Percentiles rank a stretch among this genome's conserved stretches.
Evolutionary conservation across 1,140 invertebrate genomes (phyloP).

Genomic region (Bombus superbus): DNA sequence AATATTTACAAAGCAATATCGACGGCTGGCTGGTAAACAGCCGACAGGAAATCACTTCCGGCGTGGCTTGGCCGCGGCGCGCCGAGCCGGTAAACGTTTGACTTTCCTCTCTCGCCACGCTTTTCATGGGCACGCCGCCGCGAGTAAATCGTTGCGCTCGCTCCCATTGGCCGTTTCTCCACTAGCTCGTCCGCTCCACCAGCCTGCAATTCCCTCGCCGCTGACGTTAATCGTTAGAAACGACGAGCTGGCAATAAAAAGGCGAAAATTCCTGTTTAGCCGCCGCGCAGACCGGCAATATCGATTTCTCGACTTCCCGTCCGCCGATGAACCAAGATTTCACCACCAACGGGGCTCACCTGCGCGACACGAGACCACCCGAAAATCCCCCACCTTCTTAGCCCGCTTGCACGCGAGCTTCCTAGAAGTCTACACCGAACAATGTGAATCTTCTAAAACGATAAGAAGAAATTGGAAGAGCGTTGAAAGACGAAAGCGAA

Average conservation of each 20-base stretch:
- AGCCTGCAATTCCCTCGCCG: not conserved
- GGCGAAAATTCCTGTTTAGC: conserved; percentile 37
- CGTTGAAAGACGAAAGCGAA: too few relatives aligned
- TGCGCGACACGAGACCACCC: not conserved
- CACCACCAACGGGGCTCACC: not conserved
- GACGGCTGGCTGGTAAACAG: conserved; percentile 15
- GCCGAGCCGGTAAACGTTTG: conserved; percentile 5
- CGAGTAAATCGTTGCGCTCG: not conserved
- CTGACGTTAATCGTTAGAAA: conserved; percentile 35
- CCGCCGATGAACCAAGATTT: not conserved
- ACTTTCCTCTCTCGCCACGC: conserved; percentile 36
- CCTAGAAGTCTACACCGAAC: not conserved
- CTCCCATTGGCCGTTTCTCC: conserved; percentile 9
- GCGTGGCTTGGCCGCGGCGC: conserved; percentile 4
- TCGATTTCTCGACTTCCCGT: conserved; percentile 38
- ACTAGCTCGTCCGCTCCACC: not conserved
- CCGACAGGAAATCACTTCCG: conserved; percentile 46
- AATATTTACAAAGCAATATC: conserved; percentile 33
- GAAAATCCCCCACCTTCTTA: not conserved
- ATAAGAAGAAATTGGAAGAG: not conserved
- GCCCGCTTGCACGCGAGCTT: not conserved
- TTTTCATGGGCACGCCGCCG: conserved; percentile 27
- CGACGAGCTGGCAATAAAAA: conserved; percentile 30
- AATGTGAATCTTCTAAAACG: not conserved
- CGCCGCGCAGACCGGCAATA: conserved; percentile 17